Base-by-base conservation (phyloP, 2,888 invertebrate species). In the Stenolophus ochropezus region DNA sequence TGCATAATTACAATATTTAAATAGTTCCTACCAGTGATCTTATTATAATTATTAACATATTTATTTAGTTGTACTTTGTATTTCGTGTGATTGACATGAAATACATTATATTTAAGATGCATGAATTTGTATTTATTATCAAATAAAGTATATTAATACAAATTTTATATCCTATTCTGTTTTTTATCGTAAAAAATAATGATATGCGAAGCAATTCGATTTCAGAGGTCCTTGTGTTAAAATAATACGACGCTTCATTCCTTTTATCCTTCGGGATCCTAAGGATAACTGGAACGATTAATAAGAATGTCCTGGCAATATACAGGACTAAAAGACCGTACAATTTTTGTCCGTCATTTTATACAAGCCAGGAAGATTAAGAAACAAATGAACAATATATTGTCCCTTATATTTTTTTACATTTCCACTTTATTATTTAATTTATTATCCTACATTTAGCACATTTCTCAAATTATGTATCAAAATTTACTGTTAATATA, bases 1-100 rank as follows among this genome's bases (percentile, higher is more conserved):
- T 11, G 11, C 8, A 51, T 1, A n/a, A n/a, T 49, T 1, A n/a
- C 25, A 21, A 21, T 56, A 56, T 23, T n/a, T 25, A 69, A 69
- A 69, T 23, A 78, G 78, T 78, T 78, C 78, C 78, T 78, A 47
- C 78, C 78, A 78, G 78, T 78, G 78, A 78, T 61, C 18, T 11
- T 58, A 76, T 21, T 56, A 20, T n/a, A 23, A 8, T 11, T 56
- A 56, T 6, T 56, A 21, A 8, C 20, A 56, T 65, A 65, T 65
- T 25, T 65, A 65, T 65, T 58, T 58, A 58, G 6, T 58, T 27
- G 4, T 14, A 42, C 2, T 8, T 33, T 33, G 1, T 69, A 58
- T 23, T 69, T 69, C 65, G 18, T 69, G 65, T 69, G 27, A 27
- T 33, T 11, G 65, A 69, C 14, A 33, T 69, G 65, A 33, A 69